Evolutionary conservation across 1,140 invertebrate species (phyloP).

Genomic region (Drosophila lacteicornis): DNA sequence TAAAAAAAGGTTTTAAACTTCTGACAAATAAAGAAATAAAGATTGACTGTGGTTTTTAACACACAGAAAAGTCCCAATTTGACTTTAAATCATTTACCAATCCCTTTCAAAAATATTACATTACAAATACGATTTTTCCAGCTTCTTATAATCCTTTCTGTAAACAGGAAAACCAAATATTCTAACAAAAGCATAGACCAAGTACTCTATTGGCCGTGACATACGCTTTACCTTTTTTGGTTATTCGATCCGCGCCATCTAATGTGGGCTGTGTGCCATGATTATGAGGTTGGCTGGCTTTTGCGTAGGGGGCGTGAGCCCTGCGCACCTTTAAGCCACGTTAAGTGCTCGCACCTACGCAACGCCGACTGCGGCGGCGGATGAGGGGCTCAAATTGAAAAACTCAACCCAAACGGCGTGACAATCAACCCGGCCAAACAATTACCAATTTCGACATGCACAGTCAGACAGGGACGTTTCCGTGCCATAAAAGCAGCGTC

Average conservation of each 20-base stretch:
- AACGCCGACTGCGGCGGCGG: neutral
- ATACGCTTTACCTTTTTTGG: neutral
- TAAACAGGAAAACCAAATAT: no score
- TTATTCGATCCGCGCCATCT: constrained; percentile 27
- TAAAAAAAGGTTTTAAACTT: no score
- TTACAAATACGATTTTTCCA: no score
- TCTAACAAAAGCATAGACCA: neutral
- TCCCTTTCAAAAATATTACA: neutral
- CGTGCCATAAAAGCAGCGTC: constrained; percentile 54
- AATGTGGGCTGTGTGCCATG: constrained; percentile 47
- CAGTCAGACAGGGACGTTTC: constrained; percentile 56
- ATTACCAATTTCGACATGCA: constrained; percentile 62
- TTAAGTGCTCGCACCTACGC: constrained; percentile 68
- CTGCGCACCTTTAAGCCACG: constrained; percentile 31
- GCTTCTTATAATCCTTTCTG: no score
- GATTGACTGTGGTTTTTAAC: no score
- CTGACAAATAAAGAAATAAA: no score
- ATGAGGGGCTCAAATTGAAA: constrained; percentile 56
- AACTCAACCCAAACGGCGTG: constrained; percentile 44
- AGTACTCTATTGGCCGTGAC: neutral
- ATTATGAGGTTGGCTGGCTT: constrained; percentile 52
- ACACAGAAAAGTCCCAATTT: no score
- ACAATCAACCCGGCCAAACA: constrained; percentile 53
- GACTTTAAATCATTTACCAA: neutral
- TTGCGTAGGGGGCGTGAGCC: constrained; percentile 10